These are phyloP conservation scores for Agapornis roseicollis DNA, from an alignment of 2,113 vertebrate genomes.

Conservation along the genomic window DNA sequence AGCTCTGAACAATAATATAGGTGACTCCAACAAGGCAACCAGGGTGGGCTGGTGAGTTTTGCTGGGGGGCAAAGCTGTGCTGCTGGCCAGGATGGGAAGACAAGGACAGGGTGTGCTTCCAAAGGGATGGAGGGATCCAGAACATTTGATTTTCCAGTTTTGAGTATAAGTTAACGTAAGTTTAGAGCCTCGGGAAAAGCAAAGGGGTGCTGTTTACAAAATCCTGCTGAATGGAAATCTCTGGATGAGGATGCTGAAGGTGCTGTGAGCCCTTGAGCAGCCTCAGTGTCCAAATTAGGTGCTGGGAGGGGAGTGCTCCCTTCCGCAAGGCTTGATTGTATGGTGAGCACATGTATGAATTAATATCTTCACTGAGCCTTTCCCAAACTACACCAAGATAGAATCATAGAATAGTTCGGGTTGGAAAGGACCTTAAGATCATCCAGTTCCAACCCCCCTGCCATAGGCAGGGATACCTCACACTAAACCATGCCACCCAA, in stretches of 20 bases:
- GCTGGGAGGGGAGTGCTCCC: background rate
- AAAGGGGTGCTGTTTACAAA: background rate
- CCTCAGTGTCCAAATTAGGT: background rate
- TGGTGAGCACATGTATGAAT: background rate
- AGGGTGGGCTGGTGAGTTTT: background rate
- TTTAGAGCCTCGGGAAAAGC: background rate
- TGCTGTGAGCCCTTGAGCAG: background rate
- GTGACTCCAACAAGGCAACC: background rate
- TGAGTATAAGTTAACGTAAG: background rate
- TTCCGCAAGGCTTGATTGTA: background rate
- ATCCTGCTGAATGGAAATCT: background rate
- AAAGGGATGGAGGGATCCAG: background rate
- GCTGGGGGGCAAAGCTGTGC: background rate
- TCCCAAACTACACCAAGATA: background rate
- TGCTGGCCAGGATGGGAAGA: background rate
- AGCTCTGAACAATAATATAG: background rate
- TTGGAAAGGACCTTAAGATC: too few relatives aligned
- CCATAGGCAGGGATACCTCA: too few relatives aligned
- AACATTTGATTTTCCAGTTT: background rate
- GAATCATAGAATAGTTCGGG: accelerated
- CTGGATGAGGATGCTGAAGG: accelerated
- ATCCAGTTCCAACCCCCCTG: too few relatives aligned
- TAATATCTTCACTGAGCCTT: background rate
- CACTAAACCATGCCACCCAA: too few relatives aligned
- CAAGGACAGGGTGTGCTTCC: background rate